A percentile compares a stretch with the other conserved stretches of the same genome.
phyloP scores from a whole-genome alignment of 1,140 invertebrate species.

The Orussus abietinus region DNA sequence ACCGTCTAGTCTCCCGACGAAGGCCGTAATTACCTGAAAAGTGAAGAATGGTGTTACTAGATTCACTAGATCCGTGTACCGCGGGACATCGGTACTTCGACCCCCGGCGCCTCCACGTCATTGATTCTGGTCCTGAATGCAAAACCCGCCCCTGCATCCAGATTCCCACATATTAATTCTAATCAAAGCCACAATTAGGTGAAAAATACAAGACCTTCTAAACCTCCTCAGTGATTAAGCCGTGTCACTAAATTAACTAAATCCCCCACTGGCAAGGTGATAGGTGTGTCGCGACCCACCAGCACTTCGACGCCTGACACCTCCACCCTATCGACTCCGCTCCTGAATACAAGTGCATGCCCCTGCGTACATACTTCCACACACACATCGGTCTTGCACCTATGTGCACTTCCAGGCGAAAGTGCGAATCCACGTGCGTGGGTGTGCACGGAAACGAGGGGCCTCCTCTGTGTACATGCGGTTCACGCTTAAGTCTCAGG shows the following conservation, averaged over 20 bases:
- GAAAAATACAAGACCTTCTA: too few species aligned
- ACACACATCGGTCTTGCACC: neutral
- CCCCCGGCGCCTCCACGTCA: slow-evolving; percentile 9
- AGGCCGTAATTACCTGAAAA: too few species aligned
- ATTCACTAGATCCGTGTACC: too few species aligned
- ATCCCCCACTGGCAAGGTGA: too few species aligned
- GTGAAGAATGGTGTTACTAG: too few species aligned
- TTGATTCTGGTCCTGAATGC: slow-evolving; percentile 9
- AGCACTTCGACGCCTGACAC: slow-evolving; percentile 9
- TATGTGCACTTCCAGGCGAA: slow-evolving; percentile 8
- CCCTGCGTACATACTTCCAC: slow-evolving; percentile 20
- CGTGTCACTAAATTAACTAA: too few species aligned
- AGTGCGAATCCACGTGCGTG: neutral
- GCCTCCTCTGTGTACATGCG: slow-evolving; percentile 19
- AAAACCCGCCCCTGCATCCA: too few species aligned
- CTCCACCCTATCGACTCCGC: slow-evolving; percentile 7
- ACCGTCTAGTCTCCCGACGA: too few species aligned
- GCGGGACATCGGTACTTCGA: slow-evolving; percentile 8
- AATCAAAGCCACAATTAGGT: too few species aligned
- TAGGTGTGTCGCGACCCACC: too few species aligned
- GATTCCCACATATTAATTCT: slow-evolving; percentile 9
- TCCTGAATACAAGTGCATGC: too few species aligned
- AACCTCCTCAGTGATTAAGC: too few species aligned
- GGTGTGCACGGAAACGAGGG: slow-evolving; percentile 13
- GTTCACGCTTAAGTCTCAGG: slow-evolving; percentile 41